phyloP scores from a whole-genome alignment of 2,113 vertebrate genomes.

The human (Homo sapiens) region GRCh38 chr3:63304501-63305000 shows the following conservation, averaged over 20 bases:
- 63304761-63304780: conserved; percentile 12
- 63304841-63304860: background rate
- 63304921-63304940: background rate
- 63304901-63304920: background rate
- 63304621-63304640: conserved; percentile 79
- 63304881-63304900: background rate
- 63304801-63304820: background rate
- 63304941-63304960: background rate
- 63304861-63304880: background rate
- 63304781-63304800: background rate
- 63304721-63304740: background rate
- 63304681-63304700: background rate
- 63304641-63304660: conserved; percentile 56
- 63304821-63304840: background rate
- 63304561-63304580: background rate
- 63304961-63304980: background rate
- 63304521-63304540: background rate
- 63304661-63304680: conserved; percentile 63
- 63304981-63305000: background rate
- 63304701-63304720: conserved; percentile 9
- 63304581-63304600: conserved; percentile 76
- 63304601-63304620: conserved; percentile 80
- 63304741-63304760: background rate
- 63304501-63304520: background rate
- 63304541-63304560: background rate